Evolutionary conservation across 2,888 invertebrate genomes (phyloP).

Genomic region (Andrena dorsata): DNA sequence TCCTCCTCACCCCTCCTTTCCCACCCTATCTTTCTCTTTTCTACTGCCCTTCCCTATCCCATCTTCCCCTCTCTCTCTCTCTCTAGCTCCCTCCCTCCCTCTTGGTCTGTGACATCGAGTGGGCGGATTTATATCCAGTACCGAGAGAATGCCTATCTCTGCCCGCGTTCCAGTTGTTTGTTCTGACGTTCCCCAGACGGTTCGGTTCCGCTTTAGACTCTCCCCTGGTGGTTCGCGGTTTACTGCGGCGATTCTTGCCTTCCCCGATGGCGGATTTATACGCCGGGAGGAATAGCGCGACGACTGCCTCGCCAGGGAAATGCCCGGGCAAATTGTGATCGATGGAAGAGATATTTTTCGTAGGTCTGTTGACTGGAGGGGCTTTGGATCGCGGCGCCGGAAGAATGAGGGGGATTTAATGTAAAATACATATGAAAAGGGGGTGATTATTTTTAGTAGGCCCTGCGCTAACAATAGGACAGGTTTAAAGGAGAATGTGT

Average conservation of each 20-base stretch:
- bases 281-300: not conserved
- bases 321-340: conserved; percentile 21
- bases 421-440: not conserved
- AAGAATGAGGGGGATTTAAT: not conserved
- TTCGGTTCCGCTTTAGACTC: conserved; percentile 40
- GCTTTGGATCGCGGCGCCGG: not conserved
- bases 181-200: conserved; percentile 53
- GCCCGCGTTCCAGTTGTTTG: conserved; percentile 60
- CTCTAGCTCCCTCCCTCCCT: conserved; percentile 12
- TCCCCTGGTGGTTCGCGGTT: conserved; percentile 40
- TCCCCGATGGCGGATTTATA: conserved; percentile 51
- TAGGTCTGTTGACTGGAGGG: not conserved
- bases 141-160: conserved; percentile 45
- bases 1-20: conserved; percentile 8
- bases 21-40: not conserved
- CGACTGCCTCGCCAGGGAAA: conserved; percentile 5
- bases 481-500: no score
- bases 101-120: conserved; percentile 67
- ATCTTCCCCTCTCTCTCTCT: conserved; percentile 35
- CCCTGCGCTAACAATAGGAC: no score
- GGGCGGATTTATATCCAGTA: conserved; percentile 68
- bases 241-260: conserved; percentile 54
- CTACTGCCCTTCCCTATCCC: conserved; percentile 1
- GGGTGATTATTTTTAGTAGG: not conserved
- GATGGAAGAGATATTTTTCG: conserved; percentile 5